Conservation (phyloP, 64 coral and sea anemone genomes). For the Orbicella faveolata region DNA sequence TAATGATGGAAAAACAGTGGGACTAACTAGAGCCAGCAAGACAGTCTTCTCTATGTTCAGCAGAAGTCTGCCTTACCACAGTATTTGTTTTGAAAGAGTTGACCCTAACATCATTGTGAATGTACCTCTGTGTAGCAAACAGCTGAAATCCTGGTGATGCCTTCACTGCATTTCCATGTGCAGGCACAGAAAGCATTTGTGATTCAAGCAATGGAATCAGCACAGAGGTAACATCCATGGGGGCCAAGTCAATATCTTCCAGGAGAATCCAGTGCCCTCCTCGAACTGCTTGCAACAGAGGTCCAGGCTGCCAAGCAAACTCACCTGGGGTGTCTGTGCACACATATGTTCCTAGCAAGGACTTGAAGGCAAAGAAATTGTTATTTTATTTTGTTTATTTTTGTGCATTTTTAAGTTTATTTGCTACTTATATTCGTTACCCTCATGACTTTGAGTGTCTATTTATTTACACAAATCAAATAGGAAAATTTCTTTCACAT, state of each 20-base stretch:
- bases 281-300: conserved; percentile 73
- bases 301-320: conserved; percentile 87
- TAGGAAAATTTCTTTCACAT: too few relatives aligned
- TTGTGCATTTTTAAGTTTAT: too few relatives aligned
- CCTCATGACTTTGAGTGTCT: too few relatives aligned
- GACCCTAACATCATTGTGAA: background rate
- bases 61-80: too few relatives aligned
- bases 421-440: too few relatives aligned
- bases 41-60: too few relatives aligned
- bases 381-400: too few relatives aligned
- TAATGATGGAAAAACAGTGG: too few relatives aligned
- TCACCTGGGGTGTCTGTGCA: conserved; percentile 94
- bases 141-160: conserved; percentile 91
- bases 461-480: too few relatives aligned
- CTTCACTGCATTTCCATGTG: conserved; percentile 81
- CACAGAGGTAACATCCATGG: conserved; percentile 95
- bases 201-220: conserved; percentile 92
- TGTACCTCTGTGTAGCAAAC: conserved; percentile 96
- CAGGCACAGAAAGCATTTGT: conserved; percentile 81
- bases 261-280: conserved; percentile 86
- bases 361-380: conserved; percentile 22
- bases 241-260: conserved; percentile 92
- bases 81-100: background rate
- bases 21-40: too few relatives aligned
- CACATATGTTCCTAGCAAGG: conserved; percentile 86